Percentiles rank a stretch among this genome's conserved stretches.
These are phyloP conservation scores for Phlogophora meticulosa DNA, from an alignment of 2,888 invertebrate species.

Conservation along the genomic window DNA sequence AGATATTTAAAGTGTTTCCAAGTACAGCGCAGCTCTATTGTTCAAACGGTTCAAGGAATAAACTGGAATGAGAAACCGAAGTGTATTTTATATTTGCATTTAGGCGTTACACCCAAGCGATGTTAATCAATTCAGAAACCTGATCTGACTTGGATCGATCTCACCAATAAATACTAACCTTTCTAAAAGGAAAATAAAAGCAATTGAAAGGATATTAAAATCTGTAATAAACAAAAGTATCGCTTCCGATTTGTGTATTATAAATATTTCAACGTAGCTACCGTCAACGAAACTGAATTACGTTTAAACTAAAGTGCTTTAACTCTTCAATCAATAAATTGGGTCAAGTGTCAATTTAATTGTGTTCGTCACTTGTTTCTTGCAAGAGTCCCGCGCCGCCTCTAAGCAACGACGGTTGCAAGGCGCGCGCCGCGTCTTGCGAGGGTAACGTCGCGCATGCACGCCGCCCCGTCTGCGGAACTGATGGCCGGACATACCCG, in stretches of 20 bases:
- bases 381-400: constrained; percentile 43
- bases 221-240: constrained; percentile 1
- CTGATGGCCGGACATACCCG: constrained; percentile 95
- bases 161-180: constrained; percentile 35
- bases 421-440: constrained; percentile 83
- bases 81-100: constrained; percentile 57
- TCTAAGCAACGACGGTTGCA: constrained; percentile 70
- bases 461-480: constrained; percentile 93
- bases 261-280: constrained; percentile 18
- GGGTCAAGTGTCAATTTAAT: constrained; percentile 50
- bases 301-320: constrained; percentile 32
- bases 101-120: constrained; percentile 39
- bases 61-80: constrained; percentile 54
- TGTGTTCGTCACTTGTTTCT: constrained; percentile 39
- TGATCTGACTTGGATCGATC: constrained; percentile 35
- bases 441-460: constrained; percentile 76
- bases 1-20: constrained; percentile 58
- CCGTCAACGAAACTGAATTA: constrained; percentile 16
- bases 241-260: constrained; percentile 2
- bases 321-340: constrained; percentile 47
- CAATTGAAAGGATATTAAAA: not conserved
- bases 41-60: constrained; percentile 61
- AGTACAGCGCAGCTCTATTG: constrained; percentile 56
- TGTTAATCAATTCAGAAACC: constrained; percentile 54
- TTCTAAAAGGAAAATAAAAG: constrained; percentile 30